These are phyloP conservation scores for Leptogaster cylindrica DNA, from an alignment of 2,888 invertebrate species.

Conservation along the genomic window DNA sequence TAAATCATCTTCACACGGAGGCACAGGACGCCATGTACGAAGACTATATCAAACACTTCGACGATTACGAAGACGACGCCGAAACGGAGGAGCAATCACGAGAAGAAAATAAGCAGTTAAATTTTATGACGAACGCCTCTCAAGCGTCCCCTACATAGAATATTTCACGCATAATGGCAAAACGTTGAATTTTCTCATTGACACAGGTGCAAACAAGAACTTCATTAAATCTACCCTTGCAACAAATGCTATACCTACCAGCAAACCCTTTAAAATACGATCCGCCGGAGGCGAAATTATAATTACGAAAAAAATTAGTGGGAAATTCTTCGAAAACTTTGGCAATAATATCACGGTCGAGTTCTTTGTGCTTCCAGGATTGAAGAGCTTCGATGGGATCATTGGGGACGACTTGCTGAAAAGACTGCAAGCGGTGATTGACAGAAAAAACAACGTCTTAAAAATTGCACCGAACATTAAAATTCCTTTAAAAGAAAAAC, in stretches of 20 bases:
- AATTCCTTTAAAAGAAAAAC: constrained; percentile 41
- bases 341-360: no score
- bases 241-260: neutral
- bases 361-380: no score
- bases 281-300: no score
- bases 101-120: constrained; percentile 25
- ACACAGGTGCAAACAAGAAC: constrained; percentile 28
- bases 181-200: constrained; percentile 28
- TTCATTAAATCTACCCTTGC: constrained; percentile 17
- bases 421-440: no score
- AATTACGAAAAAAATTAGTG: neutral
- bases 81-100: no score
- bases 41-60: no score
- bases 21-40: neutral
- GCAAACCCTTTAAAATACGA: constrained; percentile 30
- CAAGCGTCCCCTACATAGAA: constrained; percentile 43
- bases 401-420: no score
- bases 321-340: constrained; percentile 31
- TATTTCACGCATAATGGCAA: constrained; percentile 5
- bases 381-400: no score
- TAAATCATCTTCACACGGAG: neutral
- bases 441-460: no score
- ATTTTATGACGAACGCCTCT: constrained; percentile 42
- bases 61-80: no score
- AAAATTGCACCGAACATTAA: no score